These are phyloP conservation scores for Nesidiocoris tenuis DNA, from an alignment of 2,888 invertebrate species.

Conservation along the genomic window DNA sequence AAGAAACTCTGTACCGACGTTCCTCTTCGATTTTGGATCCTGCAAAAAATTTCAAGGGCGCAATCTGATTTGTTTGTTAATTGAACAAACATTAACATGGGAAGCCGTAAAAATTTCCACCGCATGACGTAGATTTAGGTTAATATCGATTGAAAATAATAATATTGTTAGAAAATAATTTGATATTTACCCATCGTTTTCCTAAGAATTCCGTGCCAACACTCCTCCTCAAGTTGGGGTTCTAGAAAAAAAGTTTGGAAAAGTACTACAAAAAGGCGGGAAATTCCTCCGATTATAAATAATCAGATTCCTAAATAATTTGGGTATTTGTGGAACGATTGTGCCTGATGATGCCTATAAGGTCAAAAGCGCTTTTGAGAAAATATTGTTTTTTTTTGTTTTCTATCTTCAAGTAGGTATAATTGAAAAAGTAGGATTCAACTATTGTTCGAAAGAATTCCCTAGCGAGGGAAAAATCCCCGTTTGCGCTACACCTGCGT, in stretches of 20 bases:
- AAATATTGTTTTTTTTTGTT: no score
- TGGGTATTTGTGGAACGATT: no score
- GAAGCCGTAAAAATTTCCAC: not conserved
- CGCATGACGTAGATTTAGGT: not conserved
- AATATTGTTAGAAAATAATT: not conserved
- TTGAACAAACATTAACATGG: not conserved
- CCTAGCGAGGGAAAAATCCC: no score
- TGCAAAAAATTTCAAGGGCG: no score
- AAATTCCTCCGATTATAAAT: not conserved
- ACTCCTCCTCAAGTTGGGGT: constrained; percentile 9
- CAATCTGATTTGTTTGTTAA: not conserved
- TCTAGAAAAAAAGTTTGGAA: constrained; percentile 8
- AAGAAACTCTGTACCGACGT: constrained; percentile 39
- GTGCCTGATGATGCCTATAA: not conserved
- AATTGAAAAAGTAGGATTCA: no score
- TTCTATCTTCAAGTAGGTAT: no score
- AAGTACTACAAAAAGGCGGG: no score
- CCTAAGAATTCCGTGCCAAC: constrained; percentile 29
- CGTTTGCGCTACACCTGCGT: no score
- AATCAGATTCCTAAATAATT: not conserved
- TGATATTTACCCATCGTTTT: not conserved
- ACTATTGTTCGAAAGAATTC: no score
- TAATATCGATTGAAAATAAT: not conserved
- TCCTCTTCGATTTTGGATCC: constrained; percentile 10
- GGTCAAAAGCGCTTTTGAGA: no score